Percentiles rank a stretch among this genome's conserved stretches.
These are phyloP conservation scores for Numenius arquata DNA, from an alignment of 2,113 vertebrate species.

Conservation along the genomic window DNA sequence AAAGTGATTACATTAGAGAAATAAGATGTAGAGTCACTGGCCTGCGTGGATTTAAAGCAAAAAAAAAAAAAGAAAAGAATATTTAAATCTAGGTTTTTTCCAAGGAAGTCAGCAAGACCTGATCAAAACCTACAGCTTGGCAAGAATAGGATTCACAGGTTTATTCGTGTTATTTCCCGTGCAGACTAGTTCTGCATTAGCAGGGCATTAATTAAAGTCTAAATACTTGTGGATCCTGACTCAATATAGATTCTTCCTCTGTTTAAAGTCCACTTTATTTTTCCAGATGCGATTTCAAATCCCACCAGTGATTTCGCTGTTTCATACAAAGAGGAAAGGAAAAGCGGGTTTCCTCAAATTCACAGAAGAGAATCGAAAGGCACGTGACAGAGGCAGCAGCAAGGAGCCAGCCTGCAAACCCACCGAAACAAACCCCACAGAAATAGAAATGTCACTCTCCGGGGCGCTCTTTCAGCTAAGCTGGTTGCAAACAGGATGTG, in stretches of 20 bases:
- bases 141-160: background rate
- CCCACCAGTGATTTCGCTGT: background rate
- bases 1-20: background rate
- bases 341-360: background rate
- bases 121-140: background rate
- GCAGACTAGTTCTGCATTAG: conserved; percentile 1
- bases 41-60: background rate
- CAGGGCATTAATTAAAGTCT: background rate
- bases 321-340: background rate
- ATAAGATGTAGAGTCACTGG: background rate
- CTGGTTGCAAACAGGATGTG: conserved; percentile 39
- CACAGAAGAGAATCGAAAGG: background rate
- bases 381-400: background rate
- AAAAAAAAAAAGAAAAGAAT: background rate
- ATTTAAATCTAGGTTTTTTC: background rate
- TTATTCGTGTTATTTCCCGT: background rate
- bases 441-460: background rate
- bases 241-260: background rate
- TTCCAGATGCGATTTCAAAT: conserved; percentile 1
- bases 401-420: background rate
- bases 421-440: background rate
- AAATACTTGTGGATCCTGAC: background rate
- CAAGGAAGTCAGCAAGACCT: background rate
- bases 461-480: accelerated
- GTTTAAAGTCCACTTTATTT: background rate